phyloP scores from a whole-genome alignment of 2,113 vertebrate species.

The Polypterus bichir region DNA sequence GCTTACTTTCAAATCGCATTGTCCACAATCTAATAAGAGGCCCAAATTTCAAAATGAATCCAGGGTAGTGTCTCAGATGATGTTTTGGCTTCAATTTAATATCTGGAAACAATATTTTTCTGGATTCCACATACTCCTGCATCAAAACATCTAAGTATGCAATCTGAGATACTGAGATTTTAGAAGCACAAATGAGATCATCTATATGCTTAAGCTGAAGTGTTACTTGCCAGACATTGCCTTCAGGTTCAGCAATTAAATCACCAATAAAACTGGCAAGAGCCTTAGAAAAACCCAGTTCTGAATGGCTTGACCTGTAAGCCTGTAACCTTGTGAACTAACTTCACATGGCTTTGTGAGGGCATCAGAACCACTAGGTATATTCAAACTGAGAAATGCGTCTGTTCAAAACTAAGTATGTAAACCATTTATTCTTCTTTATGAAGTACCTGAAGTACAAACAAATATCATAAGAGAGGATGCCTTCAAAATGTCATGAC shows the following conservation, averaged over 20 bases:
- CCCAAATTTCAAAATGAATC: conserved; percentile 23
- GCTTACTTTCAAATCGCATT: conserved; percentile 20
- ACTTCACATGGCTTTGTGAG: conserved; percentile 24
- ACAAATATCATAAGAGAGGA: conserved; percentile 22
- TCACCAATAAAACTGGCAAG: conserved; percentile 21
- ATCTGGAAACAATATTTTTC: conserved; percentile 16
- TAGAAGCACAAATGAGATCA: conserved; percentile 24
- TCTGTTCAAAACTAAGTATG: conserved; percentile 18
- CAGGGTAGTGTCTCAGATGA: conserved; percentile 17
- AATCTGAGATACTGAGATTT: conserved; percentile 16
- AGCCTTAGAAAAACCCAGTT: conserved; percentile 28
- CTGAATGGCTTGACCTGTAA: conserved; percentile 25
- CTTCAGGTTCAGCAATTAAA: conserved; percentile 19
- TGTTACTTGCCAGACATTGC: conserved; percentile 20
- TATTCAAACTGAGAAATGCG: conserved; percentile 24
- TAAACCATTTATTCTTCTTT: conserved; percentile 17
- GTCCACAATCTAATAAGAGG: conserved; percentile 20
- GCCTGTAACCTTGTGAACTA: conserved; percentile 11
- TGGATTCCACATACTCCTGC: conserved; percentile 27
- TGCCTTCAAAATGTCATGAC: conserved; percentile 21
- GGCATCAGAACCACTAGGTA: conserved; percentile 20
- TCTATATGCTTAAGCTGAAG: conserved; percentile 21
- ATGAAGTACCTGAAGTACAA: conserved; percentile 21
- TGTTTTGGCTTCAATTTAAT: conserved; percentile 18
- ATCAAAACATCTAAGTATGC: conserved; percentile 24